A percentile compares a stretch with the other conserved stretches of the same genome.
These are phyloP conservation scores for Phylloscopus whistleri DNA, from an alignment of 2,113 vertebrate species.

Conservation along the genomic window DNA sequence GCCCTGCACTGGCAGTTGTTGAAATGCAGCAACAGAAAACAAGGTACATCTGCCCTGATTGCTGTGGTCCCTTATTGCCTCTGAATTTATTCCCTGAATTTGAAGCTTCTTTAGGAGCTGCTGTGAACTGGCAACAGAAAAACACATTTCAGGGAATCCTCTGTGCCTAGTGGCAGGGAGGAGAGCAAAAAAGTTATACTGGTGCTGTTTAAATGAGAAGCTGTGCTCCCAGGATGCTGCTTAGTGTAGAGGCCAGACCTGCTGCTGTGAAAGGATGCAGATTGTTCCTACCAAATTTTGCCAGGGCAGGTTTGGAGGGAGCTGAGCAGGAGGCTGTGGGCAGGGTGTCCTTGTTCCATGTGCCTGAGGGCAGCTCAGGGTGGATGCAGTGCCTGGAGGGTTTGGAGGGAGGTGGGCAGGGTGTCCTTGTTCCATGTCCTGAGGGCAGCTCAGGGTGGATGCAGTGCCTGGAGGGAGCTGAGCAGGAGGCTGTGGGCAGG, in stretches of 20 bases:
- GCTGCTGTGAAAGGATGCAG: neutral
- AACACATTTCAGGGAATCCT: neutral
- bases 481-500: too few species aligned
- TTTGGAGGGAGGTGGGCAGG: neutral
- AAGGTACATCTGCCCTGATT: neutral
- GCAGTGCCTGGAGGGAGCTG: too few species aligned
- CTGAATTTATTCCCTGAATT: neutral
- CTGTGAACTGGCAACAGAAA: neutral
- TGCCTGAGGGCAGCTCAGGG: neutral
- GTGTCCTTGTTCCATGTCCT: too few species aligned
- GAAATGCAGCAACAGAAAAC: neutral
- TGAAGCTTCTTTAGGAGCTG: neutral
- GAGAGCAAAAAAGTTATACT: neutral
- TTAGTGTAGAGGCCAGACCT: neutral
- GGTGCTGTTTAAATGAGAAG: neutral
- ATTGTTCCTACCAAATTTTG: neutral
- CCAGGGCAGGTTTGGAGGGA: neutral
- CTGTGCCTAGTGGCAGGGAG: neutral
- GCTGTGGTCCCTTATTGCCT: neutral
- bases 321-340: too few species aligned
- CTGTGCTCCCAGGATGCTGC: neutral
- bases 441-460: too few species aligned
- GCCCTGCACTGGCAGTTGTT: neutral
- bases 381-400: neutral
- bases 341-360: neutral